phyloP scores from a whole-genome alignment of 35 echinoderm and acorn worm genomes.

The Lytechinus variegatus region DNA sequence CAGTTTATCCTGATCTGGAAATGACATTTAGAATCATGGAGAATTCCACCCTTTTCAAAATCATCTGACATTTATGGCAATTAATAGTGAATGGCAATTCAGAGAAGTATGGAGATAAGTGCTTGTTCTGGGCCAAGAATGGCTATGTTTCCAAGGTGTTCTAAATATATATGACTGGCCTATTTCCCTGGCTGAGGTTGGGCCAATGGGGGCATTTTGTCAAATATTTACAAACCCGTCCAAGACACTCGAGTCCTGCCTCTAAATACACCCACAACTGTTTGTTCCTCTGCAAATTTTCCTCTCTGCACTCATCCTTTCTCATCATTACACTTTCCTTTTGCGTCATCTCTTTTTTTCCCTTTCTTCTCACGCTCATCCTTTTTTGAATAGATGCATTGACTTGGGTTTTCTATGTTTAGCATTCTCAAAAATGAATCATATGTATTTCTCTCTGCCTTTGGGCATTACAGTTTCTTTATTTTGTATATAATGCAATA shows the following conservation, averaged over 20 bases:
- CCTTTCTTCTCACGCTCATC: no score
- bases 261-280: not conserved
- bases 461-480: no score
- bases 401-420: no score
- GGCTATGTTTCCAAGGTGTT: not conserved
- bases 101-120: not conserved
- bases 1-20: not conserved
- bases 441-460: no score
- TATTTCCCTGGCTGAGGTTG: not conserved
- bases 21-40: no score
- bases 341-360: not conserved
- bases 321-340: not conserved
- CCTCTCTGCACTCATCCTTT: not conserved
- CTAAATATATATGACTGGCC: not conserved
- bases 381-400: no score
- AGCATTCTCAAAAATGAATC: no score
- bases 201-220: not conserved
- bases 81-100: not conserved
- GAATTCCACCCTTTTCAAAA: not conserved
- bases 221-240: not conserved
- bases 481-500: no score
- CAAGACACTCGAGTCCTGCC: not conserved
- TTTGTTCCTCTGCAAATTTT: not conserved
- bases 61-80: constrained; percentile 11
- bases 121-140: not conserved